Evolutionary conservation across 2,888 invertebrate genomes (phyloP), one percentile per base, ranked within the genome.

Genomic region (Cryptocheilus praepositus): DNA sequence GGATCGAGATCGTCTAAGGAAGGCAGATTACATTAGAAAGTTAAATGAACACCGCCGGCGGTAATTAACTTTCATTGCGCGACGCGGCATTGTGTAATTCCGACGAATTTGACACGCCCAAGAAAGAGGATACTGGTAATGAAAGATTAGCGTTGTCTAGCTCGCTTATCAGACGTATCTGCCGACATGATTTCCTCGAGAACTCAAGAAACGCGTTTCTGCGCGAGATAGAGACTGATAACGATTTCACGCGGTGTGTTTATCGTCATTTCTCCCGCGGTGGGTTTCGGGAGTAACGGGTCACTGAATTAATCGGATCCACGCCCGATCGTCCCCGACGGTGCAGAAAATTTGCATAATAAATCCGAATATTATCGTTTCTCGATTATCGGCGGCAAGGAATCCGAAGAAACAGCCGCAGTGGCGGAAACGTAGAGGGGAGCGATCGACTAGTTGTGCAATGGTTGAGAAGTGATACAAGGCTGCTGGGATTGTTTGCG

Each of bases 291-390:
- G 52, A 21, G 52, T 22, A 22, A 19, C 52, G 13, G 52, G 52
- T 19, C 19, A 22, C 21, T 22, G 52, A 15, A 52, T 52, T 52
- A 15, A 21, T 52, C 52, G 52, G 22, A 21, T 21, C 19, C 13
- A 4, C 13, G 21, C 19, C 22, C 19, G 52, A 52, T 52, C 3
- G 22, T 52, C 22, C 52, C 21, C 15, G 36, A 19, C 53, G 45
- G 11, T 60, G n/a, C 56, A 67, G 25, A 43, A n/a, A 64, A 73
- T 74, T 71, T 67, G 54, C 67, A 67, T 67, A 72, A 73, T 59
- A 65, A 69, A 73, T 67, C 67, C 57, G n/a, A 43, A 64, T 70
- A 62, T 68, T 56, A 65, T 73, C 63, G 54, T 56, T 18, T 54
- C 5, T 62, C 55, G 56, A 57, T 52, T 18, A 46, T 3, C 21